Base-by-base conservation (phyloP, 1,140 invertebrate genomes). In the Sminthurides bifidus region DNA sequence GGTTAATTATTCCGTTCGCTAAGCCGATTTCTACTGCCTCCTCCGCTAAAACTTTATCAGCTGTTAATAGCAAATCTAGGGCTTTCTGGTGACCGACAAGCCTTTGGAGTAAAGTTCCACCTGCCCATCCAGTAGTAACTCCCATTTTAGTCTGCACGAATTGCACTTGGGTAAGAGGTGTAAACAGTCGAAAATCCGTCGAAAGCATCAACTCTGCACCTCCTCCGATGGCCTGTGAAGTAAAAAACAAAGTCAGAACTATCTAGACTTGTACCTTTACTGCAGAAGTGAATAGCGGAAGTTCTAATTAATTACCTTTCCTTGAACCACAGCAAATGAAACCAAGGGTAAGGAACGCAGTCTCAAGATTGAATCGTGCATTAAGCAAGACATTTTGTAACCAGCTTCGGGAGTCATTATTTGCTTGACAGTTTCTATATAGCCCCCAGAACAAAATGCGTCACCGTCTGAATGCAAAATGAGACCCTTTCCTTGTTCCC, bases 71-170 rank as follows among this genome's bases (percentile, higher is more conserved):
- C 8, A 79, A 44, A 17, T 76, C 68, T 41, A 79, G 64, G 0
- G 77, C 73, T 31, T 66, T 70, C 17, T 58, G 64, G 23, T 66
- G 58, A 1, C 77, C 77, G 14, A 79, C 31, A 3, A 76, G 61
- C 35, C 69, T 52, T 1, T 70, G 66, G 17, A 80, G 68, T 3
- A 73, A 65, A 2, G 70, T 72, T 10, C 72, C 73, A 2, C 76
- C 78, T 21, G 78, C 79, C 74, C 75, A 81, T 1, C 77, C 79
- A 3, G 79, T 72, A 3, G 70, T 69, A 1, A 81, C 68, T 10
- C 78, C 79, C 74, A 81, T 74, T 63, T 68, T 70, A 0, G 69
- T 71, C 55, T 81, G 77, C n/a, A 81, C 76, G 65, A 78, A 79
- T 0, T 70, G 71, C 24, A 67, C 55, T 3, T 69, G 56, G 4